phyloP scores from a whole-genome alignment of 2,113 vertebrate genomes.

The Neoarius graeffei region DNA sequence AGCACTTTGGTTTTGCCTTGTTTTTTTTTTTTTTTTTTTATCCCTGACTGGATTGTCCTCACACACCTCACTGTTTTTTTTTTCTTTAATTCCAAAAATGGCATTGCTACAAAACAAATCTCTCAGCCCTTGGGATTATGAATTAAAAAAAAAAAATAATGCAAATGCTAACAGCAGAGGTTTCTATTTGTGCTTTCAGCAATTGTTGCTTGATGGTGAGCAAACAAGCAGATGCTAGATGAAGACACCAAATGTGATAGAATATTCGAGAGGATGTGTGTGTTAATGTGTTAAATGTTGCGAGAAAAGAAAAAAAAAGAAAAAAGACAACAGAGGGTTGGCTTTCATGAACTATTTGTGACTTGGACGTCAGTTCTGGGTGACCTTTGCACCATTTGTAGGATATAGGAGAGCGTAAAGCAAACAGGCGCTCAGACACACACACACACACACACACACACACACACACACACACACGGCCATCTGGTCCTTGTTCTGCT shows the following conservation, averaged over 20 bases:
- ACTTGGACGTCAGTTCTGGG: constrained; percentile 30
- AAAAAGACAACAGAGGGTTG: background rate
- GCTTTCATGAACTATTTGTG: constrained; percentile 9
- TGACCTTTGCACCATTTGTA: constrained; percentile 51
- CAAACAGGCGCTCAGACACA: constrained; percentile 8
- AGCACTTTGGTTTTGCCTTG: constrained; percentile 13
- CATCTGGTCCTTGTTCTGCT: constrained; percentile 50
- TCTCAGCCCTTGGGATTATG: background rate
- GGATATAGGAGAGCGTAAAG: constrained; percentile 19
- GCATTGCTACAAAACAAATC: background rate
- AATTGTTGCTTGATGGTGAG: constrained; percentile 2
- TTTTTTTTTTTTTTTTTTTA: background rate
- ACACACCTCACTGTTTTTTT: background rate
- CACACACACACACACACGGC: constrained; percentile 34
- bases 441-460: constrained; percentile 41
- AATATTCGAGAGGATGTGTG: constrained; percentile 4
- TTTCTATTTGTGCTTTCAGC: constrained; percentile 1
- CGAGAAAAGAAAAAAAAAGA: background rate
- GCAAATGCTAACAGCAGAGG: background rate
- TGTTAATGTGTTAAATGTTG: constrained; percentile 25
- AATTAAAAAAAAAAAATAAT: background rate
- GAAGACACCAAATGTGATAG: constrained; percentile 29
- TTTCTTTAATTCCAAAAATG: background rate
- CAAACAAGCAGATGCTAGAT: constrained; percentile 41
- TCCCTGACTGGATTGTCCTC: background rate